Evolutionary conservation across 2,888 invertebrate genomes (phyloP).

Genomic region (Erebia epiphron): DNA sequence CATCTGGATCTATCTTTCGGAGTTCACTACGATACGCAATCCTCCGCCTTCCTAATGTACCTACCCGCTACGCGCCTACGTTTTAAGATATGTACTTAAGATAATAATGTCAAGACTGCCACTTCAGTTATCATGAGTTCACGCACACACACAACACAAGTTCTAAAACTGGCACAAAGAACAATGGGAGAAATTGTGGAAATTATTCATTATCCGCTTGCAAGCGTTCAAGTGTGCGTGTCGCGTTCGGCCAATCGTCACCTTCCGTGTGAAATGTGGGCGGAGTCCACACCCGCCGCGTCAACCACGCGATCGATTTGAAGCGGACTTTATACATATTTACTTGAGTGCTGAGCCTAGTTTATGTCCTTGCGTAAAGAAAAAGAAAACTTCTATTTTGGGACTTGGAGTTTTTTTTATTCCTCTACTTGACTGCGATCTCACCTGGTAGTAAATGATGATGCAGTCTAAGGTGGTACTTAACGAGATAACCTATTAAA

Average conservation of each 20-base stretch:
- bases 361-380: not conserved
- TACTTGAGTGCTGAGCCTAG: not conserved
- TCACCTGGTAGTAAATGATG: too few species aligned
- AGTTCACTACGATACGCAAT: too few species aligned
- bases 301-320: slow-evolving; percentile 60
- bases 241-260: slow-evolving; percentile 73
- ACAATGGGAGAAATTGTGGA: slow-evolving; percentile 24
- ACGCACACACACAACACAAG: not conserved
- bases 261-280: slow-evolving; percentile 77
- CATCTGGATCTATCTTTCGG: too few species aligned
- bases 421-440: too few species aligned
- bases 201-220: slow-evolving; percentile 29
- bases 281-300: slow-evolving; percentile 68
- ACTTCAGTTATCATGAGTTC: not conserved
- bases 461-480: too few species aligned
- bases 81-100: too few species aligned
- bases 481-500: too few species aligned
- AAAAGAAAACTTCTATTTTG: not conserved
- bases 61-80: too few species aligned
- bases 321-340: slow-evolving; percentile 42
- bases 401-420: too few species aligned
- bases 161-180: not conserved
- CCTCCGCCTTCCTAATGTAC: too few species aligned
- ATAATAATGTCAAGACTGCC: too few species aligned
- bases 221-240: slow-evolving; percentile 43